phyloP scores from a whole-genome alignment of 2,113 vertebrate species.

The Aspidoscelis tigris region DNA sequence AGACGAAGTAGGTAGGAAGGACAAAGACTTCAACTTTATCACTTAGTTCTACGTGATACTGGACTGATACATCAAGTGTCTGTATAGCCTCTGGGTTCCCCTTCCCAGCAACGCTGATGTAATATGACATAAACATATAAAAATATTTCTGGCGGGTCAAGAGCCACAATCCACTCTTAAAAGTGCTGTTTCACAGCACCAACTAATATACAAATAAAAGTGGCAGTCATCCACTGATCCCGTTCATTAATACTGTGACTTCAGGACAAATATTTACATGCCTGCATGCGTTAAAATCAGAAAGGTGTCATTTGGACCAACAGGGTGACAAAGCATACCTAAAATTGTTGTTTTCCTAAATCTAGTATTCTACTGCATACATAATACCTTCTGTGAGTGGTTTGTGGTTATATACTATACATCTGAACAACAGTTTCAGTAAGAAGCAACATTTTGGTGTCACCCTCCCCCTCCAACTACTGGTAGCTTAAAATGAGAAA shows the following conservation, averaged over 20 bases:
- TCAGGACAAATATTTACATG: conserved; percentile 99
- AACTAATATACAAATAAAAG: conserved; percentile 82
- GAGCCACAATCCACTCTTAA: conserved; percentile 79
- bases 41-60: conserved; percentile 81
- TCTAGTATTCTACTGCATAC: conserved; percentile 99
- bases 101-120: conserved; percentile 77
- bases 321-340: conserved; percentile 96
- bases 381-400: conserved; percentile 96
- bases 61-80: conserved; percentile 83
- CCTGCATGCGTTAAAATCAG: conserved; percentile 99
- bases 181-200: conserved; percentile 76
- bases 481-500: conserved; percentile 79
- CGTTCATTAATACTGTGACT: conserved; percentile 99
- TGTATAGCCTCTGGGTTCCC: conserved; percentile 72
- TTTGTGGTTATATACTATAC: conserved; percentile 97
- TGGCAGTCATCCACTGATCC: conserved; percentile 89
- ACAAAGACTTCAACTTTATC: conserved; percentile 80
- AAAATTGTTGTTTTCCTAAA: conserved; percentile 85
- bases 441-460: conserved; percentile 77
- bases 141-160: conserved; percentile 85
- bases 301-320: conserved; percentile 97
- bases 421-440: conserved; percentile 84
- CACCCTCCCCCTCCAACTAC: conserved; percentile 72
- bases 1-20: conserved; percentile 66
- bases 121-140: conserved; percentile 87